Base-by-base conservation (phyloP, 2,888 invertebrate species). In the Adelognathus sp. region DNA sequence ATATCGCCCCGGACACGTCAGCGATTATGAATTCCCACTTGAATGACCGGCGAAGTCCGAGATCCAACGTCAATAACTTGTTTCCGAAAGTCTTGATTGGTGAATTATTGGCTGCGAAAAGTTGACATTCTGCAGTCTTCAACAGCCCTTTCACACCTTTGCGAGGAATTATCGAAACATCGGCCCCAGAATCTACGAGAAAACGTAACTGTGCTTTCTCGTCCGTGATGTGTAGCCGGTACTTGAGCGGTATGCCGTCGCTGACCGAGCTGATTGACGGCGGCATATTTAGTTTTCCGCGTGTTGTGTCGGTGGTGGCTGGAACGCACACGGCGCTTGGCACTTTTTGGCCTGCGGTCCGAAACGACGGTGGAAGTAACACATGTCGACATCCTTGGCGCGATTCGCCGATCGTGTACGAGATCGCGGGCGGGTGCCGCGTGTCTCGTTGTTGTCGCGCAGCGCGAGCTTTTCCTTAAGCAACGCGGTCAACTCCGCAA, bases 91-190 rank as follows among this genome's bases (percentile, higher is more conserved):
- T 16, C 0, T 18, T 27, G 29, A 74, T 66, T 11, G 31, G 9
- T n/a, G 74, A 7, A 11, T 16, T 41, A 16, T 74, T 67, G 0
- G 74, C 74, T 7, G 74, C 74, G 33, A 18, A 33, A 6, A 74
- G 21, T 3, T 50, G 36, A 9, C 21, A 16, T 1, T 16, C 29
- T 2, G 24, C 14, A 1, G 14, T 21, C 29, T 11, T 39, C 0
- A 36, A 31, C 1, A 2, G n/a, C 14, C n/a, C 50, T 21, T n/a
- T 5, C n/a, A 21, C 36, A 11, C 9, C 21, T 27, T 44, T 18
- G 6, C 58, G 67, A 6, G 70, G 70, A 11, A 70, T 36, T 2
- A 75, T 52, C 39, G 61, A 75, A 0, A 75, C 76, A 6, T 61
- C 56, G 0, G 70, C 18, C 2, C 70, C 76, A 9, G 56, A 70